These are phyloP conservation scores for Hydropsyche betteni DNA, from an alignment of 2,888 invertebrate genomes.

Conservation along the genomic window DNA sequence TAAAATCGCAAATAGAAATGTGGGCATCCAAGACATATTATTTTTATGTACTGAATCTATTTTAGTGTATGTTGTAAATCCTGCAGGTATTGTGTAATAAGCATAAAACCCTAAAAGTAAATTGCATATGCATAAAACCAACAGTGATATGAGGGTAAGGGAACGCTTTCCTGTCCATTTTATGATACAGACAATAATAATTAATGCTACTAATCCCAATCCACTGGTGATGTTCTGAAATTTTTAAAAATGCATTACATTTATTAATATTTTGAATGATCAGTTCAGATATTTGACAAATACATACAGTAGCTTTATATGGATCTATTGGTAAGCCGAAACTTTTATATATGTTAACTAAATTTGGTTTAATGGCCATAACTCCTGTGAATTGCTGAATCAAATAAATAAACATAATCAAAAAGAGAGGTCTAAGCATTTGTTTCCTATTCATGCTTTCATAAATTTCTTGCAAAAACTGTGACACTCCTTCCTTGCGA, in stretches of 20 bases:
- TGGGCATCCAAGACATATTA: constrained; percentile 57
- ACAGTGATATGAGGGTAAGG: constrained; percentile 59
- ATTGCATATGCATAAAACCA: constrained; percentile 60
- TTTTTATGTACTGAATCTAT: constrained; percentile 57
- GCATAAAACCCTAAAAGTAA: constrained; percentile 63
- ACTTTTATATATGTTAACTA: constrained; percentile 65
- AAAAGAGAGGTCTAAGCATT: constrained; percentile 63
- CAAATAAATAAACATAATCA: constrained; percentile 66
- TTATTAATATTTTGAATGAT: background rate
- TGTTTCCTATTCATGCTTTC: constrained; percentile 63
- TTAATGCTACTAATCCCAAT: constrained; percentile 42
- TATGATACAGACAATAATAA: constrained; percentile 41
- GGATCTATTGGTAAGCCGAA: constrained; percentile 56
- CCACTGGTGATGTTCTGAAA: constrained; percentile 46
- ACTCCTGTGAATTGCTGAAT: constrained; percentile 66
- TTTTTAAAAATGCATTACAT: background rate
- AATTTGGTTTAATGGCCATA: constrained; percentile 65
- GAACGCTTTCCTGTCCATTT: constrained; percentile 56
- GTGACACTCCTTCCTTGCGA: constrained; percentile 56
- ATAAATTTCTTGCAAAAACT: constrained; percentile 54
- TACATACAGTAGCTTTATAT: constrained; percentile 65
- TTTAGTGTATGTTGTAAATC: constrained; percentile 62
- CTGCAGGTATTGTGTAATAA: constrained; percentile 55
- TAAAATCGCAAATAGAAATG: constrained; percentile 60
- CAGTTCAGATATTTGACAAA: background rate